Evolutionary conservation across 2,797 vertebrate species (phyloP), one percentile per base, ranked within the genome.

Genomic region (Pseudomugil tenellus): DNA sequence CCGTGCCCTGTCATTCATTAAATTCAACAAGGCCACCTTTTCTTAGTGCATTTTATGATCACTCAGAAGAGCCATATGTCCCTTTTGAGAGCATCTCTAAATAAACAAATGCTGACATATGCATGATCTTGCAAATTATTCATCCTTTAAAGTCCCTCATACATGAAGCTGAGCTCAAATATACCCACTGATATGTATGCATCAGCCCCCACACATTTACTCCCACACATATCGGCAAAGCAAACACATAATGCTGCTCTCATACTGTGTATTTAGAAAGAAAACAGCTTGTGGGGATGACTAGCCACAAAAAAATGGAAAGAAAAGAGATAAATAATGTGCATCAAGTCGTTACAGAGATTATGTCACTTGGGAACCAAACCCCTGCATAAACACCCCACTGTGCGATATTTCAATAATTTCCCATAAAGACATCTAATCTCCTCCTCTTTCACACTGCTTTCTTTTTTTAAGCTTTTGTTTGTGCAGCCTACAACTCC

Each of bases 371-470:
- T 49, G 79, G 80, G 81, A 87, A 68, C 58, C 0, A 39, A 49
- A 39, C 58, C 70, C 72, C 32, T 63, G 73, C 49, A 67, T 67
- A 81, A 84, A 79, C 65, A 80, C 62, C 82, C 72, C 14, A 52
- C 73, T 80, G 83, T 69, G 79, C 63, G 79, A 51, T 61, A 76
- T 87, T 91, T 86, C 76, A 79, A 77, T 83, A 68, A 85, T 82
- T 83, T 89, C 76, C 56, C 80, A 84, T 80, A 83, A 86, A 81
- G 69, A 74, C 78, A 70, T 81, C 71, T 76, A 80, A 85, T 79
- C 73, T 63, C 35, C 55, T 39, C 37, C 63, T 63, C 43, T 70
- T 75, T 77, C 72, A 63, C 72, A 59, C 32, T 39, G 12, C 23
- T 60, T 72, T 83, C 81, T 75, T 75, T 68, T 84, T 80, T 66